Base-by-base conservation (phyloP, 2,113 vertebrate genomes). In the Sebastes schlegelii region DNA sequence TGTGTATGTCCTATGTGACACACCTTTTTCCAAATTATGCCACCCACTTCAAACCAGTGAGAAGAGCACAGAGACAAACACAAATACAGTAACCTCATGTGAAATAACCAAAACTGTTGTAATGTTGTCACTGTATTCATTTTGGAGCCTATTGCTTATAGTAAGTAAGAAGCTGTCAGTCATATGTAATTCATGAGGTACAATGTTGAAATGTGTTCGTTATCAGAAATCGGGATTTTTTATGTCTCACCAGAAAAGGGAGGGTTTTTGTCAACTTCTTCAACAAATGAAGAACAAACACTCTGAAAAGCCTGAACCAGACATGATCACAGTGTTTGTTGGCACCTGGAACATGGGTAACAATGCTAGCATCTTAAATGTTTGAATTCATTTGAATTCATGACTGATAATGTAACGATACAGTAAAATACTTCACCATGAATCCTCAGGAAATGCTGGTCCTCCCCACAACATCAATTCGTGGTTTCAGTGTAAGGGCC, bases 201-300 rank as follows among this genome's bases (percentile, higher is more conserved):
- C 10, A 23, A 58, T 19, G 49, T 72, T 63, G 49, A 26, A 62
- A 52, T 52, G 19, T 1, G 2, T 70, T 70, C 0, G 0, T 45
- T 49, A 6, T 54, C 14, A 60, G 21, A 62, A 54, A 40, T 43
- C 0, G 8, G 54, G 51, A 65, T 17, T 19, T 21, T 21, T 77
- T 40, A 17, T 77, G 12, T 79, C 21, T n/a, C 43, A 86, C 21
- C 89, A 99, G 98, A 99, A 99, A 89, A 96, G 98, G 89, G 98
- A 99, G 86, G 98, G 97, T 0, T 99, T 99, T 91, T 99, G 98
- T 88, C 98, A 99, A 74, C 97, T 99, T 52, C 96, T 99, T 73
- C 98, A 99, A 89, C 98, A 98, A 90, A 99, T 99, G 98, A 99
- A 99, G 94, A 99, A 99, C 91, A 99, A 98, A 83, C 98, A 99